These are phyloP conservation scores for Tetranychus truncatus DNA, from an alignment of 2,888 invertebrate genomes.

Conservation along the genomic window DNA sequence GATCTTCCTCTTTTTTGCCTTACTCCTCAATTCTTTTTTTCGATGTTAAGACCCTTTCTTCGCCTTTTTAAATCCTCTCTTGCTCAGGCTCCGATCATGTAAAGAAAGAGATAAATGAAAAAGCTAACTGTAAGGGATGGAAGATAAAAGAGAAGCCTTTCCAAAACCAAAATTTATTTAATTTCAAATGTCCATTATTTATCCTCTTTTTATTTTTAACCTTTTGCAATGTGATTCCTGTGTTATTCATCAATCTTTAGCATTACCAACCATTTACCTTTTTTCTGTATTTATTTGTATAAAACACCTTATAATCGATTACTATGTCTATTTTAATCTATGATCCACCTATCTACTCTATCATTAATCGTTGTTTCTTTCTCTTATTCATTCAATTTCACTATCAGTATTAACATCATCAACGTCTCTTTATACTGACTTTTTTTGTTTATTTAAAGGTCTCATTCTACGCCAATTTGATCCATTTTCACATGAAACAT, in stretches of 20 bases:
- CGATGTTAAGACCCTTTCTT: neutral
- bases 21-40: neutral
- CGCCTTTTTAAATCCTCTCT: constrained; percentile 1
- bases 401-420: neutral
- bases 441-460: neutral
- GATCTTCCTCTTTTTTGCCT: neutral
- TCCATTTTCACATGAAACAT: neutral
- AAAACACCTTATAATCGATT: neutral
- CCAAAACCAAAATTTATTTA: neutral
- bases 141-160: neutral
- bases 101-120: neutral
- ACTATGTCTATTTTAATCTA: neutral
- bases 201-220: neutral
- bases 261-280: neutral
- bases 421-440: neutral
- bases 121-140: neutral
- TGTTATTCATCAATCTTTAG: neutral
- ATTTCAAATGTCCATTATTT: neutral
- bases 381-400: neutral
- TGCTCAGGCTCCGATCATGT: neutral
- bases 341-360: neutral
- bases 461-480: neutral
- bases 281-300: neutral
- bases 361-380: constrained; percentile 5
- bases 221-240: neutral